Conservation (phyloP, 2,113 vertebrate species). For the Gavialis gangeticus region DNA sequence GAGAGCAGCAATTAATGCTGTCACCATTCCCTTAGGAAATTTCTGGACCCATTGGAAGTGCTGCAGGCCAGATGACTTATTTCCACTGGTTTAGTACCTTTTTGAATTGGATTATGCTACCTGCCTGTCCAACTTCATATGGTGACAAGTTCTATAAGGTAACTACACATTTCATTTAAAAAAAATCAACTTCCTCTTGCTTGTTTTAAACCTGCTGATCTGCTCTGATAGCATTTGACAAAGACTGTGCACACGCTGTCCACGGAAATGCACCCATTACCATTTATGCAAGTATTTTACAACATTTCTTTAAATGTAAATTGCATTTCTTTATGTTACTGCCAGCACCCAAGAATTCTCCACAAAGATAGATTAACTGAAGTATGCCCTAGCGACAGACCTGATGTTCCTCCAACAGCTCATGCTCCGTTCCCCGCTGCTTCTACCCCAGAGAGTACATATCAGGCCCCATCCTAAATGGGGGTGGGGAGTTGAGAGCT, state of each 20-base stretch:
- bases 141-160: too few relatives aligned
- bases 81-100: too few relatives aligned
- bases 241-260: neutral
- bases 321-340: neutral
- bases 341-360: neutral
- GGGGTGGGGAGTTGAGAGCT: conserved; percentile 67
- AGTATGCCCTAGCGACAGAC: conserved; percentile 50
- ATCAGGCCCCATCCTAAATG: conserved; percentile 66
- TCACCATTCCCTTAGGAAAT: too few relatives aligned
- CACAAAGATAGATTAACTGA: neutral
- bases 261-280: neutral
- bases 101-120: too few relatives aligned
- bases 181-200: too few relatives aligned
- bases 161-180: too few relatives aligned
- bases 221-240: neutral
- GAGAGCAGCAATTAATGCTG: too few relatives aligned
- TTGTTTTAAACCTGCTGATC: neutral
- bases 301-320: neutral
- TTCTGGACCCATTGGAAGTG: too few relatives aligned
- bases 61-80: too few relatives aligned
- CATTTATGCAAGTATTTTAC: neutral
- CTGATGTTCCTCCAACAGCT: conserved; percentile 44
- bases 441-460: conserved; percentile 62
- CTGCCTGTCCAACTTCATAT: too few relatives aligned
- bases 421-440: conserved; percentile 65